Evolutionary conservation across 2,888 invertebrate species (phyloP), one percentile per base, ranked within the genome.

Genomic region (Cordilura impudica): DNA sequence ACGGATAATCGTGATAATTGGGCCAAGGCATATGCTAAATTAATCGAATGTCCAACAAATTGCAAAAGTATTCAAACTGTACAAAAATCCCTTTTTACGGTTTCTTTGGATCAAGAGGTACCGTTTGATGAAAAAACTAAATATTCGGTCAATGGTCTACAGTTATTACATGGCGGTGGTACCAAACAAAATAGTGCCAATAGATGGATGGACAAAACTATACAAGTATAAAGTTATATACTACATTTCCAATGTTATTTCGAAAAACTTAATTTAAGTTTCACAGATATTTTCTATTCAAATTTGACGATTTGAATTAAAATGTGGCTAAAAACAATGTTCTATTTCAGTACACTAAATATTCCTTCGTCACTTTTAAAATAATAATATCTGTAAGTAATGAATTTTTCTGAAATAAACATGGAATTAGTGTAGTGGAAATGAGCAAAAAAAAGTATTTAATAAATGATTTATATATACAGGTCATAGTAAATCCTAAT

Each of bases 171-270:
- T 88, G 98, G 98, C 12, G 94, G 94, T 6, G 97, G 96, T 18
- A 92, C 94, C 47, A 84, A 86, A 4, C 87, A 90, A 63, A 97
- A 98, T 89, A 93, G 94, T 16, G 94, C 92, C 43, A 98, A 98
- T 90, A 92, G 98, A 35, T 98, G 98, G 98, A 97, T 95, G 90
- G 98, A 98, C 88, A 98, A 98, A 91, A 97, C 97, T 2, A 91
- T 98, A 82, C 97, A 98, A 92, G 96, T 96, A 71, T 53, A n/a
- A 1, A n/a, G 10, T 8, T 2, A n/a, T 39, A n/a, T n/a, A n/a
- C n/a, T n/a, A n/a, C 4, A 39, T n/a, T 39, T 39, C n/a, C 4
- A 45, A 16, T 19, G 2, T 60, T 60, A 5, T 12, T 39, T 23
- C 35, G 21, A n/a, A 2, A 8, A 47, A 26, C 21, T 16, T 45